Conservation (phyloP, 53 echinoderm and acorn worm species). For the Apostichopus leukothele region DNA sequence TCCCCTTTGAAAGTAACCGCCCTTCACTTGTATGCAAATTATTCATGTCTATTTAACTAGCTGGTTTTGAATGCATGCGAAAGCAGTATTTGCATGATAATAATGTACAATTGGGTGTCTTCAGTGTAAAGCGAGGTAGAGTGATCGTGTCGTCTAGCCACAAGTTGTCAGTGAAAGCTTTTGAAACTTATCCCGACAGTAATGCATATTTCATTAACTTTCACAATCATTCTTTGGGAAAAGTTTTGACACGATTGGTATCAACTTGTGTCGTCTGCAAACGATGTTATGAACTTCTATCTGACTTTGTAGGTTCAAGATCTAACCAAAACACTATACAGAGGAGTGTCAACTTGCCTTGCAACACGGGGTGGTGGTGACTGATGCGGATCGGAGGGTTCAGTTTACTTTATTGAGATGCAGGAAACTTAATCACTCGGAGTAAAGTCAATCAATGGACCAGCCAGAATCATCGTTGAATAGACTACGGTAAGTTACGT, state of each 20-base stretch:
- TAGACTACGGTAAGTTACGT: not conserved
- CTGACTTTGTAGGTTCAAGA: not conserved
- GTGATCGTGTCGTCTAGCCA: not conserved
- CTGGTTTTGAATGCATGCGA: slow-evolving; percentile 41
- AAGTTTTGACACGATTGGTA: slow-evolving; percentile 11
- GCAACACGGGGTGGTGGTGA: not conserved
- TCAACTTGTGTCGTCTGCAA: slow-evolving; percentile 7
- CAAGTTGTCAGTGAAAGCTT: not conserved
- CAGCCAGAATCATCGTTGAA: not conserved
- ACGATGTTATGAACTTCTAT: not conserved
- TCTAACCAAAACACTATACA: no score
- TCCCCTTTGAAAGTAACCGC: not conserved
- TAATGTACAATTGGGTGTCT: slow-evolving; percentile 6
- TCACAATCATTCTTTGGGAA: not conserved
- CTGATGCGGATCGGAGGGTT: not conserved
- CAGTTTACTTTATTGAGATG: no score
- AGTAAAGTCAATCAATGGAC: not conserved
- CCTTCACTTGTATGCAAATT: slow-evolving; percentile 39
- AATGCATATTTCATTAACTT: not conserved
- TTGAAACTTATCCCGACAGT: not conserved
- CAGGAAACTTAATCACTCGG: not conserved
- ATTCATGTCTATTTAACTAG: slow-evolving; percentile 20
- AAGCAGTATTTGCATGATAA: slow-evolving; percentile 38
- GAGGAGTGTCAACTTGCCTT: not conserved
- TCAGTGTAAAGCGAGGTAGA: not conserved